Evolutionary conservation across 2,797 vertebrate genomes (phyloP).

Genomic region (Hypotaenidia okinawae): DNA sequence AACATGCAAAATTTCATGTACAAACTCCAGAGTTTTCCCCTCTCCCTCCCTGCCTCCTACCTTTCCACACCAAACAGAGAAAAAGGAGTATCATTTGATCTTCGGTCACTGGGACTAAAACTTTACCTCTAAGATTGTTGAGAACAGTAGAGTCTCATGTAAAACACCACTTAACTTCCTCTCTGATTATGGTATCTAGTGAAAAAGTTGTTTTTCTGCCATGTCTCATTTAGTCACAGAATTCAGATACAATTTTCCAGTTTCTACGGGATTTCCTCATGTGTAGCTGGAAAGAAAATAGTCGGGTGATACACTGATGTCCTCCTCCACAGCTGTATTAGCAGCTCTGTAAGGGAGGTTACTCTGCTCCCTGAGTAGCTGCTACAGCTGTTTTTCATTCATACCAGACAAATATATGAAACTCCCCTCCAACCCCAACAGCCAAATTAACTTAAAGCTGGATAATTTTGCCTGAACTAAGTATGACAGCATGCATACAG

Average conservation of each 20-base stretch:
- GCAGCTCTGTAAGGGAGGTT: neutral
- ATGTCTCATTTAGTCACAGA: neutral
- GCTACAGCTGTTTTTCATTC: neutral
- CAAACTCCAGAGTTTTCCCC: neutral
- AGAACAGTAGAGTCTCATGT: neutral
- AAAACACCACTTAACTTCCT: neutral
- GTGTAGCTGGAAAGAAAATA: neutral
- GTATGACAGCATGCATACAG: neutral
- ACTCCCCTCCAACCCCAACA: neutral
- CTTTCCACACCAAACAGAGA: neutral
- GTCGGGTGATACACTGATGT: neutral
- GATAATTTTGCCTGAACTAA: neutral
- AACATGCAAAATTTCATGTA: neutral
- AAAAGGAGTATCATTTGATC: neutral
- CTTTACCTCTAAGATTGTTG: neutral
- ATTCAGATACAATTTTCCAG: neutral
- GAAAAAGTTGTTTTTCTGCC: neutral
- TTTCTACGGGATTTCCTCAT: neutral
- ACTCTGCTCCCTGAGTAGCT: neutral
- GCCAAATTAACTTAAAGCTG: neutral
- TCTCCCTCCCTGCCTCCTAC: neutral
- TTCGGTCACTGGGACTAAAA: neutral
- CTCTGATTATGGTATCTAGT: neutral
- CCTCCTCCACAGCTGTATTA: fast-evolving
- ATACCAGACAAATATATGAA: neutral